Percentiles rank a stretch among this genome's conserved stretches.
Evolutionary conservation across 2,888 invertebrate genomes (phyloP).

Genomic region (Cantharis nigra): DNA sequence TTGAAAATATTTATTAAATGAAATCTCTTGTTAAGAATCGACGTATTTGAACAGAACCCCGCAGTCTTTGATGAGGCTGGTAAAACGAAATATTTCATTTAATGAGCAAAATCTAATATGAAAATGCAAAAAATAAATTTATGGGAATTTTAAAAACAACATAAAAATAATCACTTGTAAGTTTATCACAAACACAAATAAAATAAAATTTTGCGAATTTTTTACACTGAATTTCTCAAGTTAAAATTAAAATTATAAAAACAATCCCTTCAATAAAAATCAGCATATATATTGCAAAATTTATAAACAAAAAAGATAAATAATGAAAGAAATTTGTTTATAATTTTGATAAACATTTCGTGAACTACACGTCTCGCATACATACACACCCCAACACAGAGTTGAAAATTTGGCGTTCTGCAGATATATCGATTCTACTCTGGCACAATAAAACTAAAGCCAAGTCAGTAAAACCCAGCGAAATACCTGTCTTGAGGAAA

Average conservation of each 20-base stretch:
- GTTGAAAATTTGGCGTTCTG: conserved; percentile 14
- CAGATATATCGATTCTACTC: conserved; percentile 15
- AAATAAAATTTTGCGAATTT: not conserved
- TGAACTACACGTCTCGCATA: not conserved
- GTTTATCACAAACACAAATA: not conserved
- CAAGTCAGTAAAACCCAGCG: not conserved
- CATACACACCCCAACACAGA: conserved; percentile 3
- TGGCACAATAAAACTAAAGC: conserved; percentile 9
- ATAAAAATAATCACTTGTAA: not conserved
- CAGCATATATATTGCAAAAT: not conserved
- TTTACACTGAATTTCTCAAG: not conserved
- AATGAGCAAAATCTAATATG: not conserved
- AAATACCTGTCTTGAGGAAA: not conserved
- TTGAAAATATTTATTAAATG: not conserved
- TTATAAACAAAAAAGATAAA: not conserved
- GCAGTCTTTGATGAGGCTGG: not conserved
- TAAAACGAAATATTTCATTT: too few species aligned
- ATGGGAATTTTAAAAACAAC: not conserved
- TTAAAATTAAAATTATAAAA: not conserved
- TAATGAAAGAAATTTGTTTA: not conserved
- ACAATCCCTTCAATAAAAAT: not conserved
- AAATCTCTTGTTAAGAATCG: not conserved
- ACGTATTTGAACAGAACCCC: not conserved
- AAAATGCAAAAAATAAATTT: too few species aligned
- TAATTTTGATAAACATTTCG: not conserved